These are phyloP conservation scores for Ammodytes marinus DNA, from an alignment of 2,113 vertebrate genomes.

Conservation along the genomic window DNA sequence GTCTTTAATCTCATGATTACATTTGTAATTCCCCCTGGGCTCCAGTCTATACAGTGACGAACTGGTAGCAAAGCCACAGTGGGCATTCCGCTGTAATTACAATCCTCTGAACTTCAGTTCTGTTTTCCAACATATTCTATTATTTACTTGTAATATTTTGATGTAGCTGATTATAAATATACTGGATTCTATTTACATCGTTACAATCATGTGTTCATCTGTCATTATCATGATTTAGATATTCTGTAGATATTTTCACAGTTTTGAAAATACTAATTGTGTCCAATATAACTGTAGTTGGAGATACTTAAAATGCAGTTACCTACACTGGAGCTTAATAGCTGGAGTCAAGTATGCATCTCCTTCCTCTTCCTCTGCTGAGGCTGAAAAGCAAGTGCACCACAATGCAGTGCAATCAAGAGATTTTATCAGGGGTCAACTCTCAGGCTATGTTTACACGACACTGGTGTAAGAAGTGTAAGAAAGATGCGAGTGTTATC, in stretches of 20 bases:
- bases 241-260: background rate
- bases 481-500: too few relatives aligned
- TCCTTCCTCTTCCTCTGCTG: background rate
- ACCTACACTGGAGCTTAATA: background rate
- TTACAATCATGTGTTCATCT: background rate
- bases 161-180: background rate
- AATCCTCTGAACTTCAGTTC: conserved; percentile 16
- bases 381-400: background rate
- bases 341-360: background rate
- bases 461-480: too few relatives aligned
- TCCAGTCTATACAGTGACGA: conserved; percentile 24
- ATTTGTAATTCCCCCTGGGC: conserved; percentile 66
- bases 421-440: background rate
- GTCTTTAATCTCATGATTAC: conserved; percentile 64
- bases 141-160: background rate
- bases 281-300: background rate
- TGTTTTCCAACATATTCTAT: background rate
- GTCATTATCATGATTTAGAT: background rate
- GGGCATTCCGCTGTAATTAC: conserved; percentile 54
- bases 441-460: background rate
- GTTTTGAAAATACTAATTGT: background rate
- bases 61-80: conserved; percentile 24
- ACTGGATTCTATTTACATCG: background rate
- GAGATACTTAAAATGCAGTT: background rate
- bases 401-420: background rate